These are phyloP conservation scores for Semicossyphus pulcher DNA, from an alignment of 2,113 vertebrate species.

Conservation along the genomic window DNA sequence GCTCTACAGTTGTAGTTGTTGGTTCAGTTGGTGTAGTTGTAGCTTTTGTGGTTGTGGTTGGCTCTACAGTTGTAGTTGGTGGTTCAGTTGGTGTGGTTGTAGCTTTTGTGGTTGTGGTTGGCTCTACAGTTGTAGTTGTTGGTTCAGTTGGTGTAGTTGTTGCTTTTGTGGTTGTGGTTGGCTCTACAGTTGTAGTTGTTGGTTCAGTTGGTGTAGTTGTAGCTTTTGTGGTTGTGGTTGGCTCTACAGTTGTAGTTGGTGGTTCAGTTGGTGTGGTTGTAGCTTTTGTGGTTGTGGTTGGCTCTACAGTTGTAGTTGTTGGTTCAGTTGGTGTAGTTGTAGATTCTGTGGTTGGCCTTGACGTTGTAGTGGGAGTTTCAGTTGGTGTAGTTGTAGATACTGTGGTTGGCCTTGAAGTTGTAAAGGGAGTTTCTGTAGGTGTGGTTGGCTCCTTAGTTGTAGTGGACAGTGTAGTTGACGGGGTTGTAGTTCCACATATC, in stretches of 20 bases:
- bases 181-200: background rate
- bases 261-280: background rate
- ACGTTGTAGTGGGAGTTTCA: background rate
- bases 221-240: background rate
- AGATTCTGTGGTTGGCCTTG: background rate
- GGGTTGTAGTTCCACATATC: fast-evolving
- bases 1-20: background rate
- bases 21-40: background rate
- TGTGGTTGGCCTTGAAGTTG: background rate
- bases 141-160: background rate
- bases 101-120: background rate
- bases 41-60: background rate
- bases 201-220: background rate
- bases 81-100: background rate
- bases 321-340: constrained; percentile 7
- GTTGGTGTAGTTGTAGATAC: background rate
- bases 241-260: background rate
- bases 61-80: background rate
- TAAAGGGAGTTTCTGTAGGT: background rate
- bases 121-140: background rate
- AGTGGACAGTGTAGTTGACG: background rate
- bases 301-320: background rate
- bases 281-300: background rate
- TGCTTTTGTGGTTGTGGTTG: background rate
- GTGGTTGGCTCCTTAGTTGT: background rate